These are phyloP conservation scores for Phrynocephalus vlangalii DNA, from an alignment of 2,797 vertebrate species.

Conservation along the genomic window DNA sequence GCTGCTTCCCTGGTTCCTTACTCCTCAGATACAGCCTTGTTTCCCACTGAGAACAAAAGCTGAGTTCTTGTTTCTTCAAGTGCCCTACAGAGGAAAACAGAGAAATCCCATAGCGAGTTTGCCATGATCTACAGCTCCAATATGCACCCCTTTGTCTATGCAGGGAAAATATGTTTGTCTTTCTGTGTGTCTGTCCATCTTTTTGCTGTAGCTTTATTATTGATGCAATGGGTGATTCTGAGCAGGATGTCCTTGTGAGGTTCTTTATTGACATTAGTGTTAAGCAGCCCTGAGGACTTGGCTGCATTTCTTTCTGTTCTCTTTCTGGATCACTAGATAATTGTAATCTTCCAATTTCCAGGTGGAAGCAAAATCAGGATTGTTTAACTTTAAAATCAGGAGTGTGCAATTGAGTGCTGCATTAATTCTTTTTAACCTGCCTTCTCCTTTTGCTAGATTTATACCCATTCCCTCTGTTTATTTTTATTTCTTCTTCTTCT, in stretches of 20 bases:
- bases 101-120: conserved; percentile 16
- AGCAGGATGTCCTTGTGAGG: conserved; percentile 21
- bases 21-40: conserved; percentile 45
- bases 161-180: conserved; percentile 3
- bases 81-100: conserved; percentile 40
- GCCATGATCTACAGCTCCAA: conserved; percentile 21
- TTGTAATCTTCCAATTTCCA: conserved; percentile 63
- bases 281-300: conserved; percentile 46
- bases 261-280: conserved; percentile 34
- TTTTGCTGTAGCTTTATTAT: conserved; percentile 58
- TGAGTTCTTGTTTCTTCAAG: conserved; percentile 43
- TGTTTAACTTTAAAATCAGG: conserved; percentile 64
- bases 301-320: conserved; percentile 60
- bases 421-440: conserved; percentile 69
- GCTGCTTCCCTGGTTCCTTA: conserved; percentile 38
- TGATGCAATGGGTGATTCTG: conserved; percentile 58
- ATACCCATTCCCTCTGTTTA: not conserved
- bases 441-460: conserved; percentile 55
- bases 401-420: conserved; percentile 43
- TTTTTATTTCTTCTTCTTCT: no score
- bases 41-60: conserved; percentile 44
- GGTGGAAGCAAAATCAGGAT: conserved; percentile 47
- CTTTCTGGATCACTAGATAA: conserved; percentile 69
- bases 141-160: not conserved
- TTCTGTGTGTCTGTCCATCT: not conserved